These are phyloP conservation scores for Paracyclopina nana DNA, from an alignment of 1,140 invertebrate genomes.

Conservation along the genomic window DNA sequence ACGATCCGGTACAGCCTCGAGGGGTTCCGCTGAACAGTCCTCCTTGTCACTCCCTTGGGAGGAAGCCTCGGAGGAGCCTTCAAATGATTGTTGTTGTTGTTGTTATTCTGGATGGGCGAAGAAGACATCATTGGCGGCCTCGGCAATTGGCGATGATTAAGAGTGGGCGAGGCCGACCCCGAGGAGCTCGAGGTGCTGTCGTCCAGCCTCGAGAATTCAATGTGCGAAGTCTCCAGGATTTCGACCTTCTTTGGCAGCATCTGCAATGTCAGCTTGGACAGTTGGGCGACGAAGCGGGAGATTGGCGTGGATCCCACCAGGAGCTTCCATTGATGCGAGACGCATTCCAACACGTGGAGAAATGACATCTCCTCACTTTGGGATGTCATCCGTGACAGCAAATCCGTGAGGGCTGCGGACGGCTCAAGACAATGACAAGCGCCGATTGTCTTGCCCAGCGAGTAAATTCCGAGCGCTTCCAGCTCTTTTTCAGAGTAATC, in stretches of 20 bases:
- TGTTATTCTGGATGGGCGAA: not conserved
- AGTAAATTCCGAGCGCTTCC: slow-evolving; percentile 4
- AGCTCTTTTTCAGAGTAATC: not conserved
- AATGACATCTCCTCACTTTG: not conserved
- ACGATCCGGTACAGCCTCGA: slow-evolving; percentile 11
- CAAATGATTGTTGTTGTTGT: not conserved
- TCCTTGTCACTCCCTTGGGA: not conserved
- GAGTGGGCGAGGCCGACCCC: not conserved
- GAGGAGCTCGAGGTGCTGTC: not conserved
- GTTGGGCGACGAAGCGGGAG: not conserved
- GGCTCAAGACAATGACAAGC: no score
- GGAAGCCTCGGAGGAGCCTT: slow-evolving; percentile 4
- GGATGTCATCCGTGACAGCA: not conserved
- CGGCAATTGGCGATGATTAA: no score
- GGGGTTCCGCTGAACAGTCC: slow-evolving; percentile 4
- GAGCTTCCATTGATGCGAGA: not conserved
- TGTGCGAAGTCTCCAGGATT: not conserved
- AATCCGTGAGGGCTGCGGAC: not conserved
- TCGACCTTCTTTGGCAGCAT: not conserved
- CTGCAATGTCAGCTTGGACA: not conserved
- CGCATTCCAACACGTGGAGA: not conserved
- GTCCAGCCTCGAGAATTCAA: slow-evolving; percentile 11
- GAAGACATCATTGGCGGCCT: no score
- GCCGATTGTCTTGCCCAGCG: slow-evolving; percentile 5
- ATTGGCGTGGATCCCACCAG: not conserved